phyloP scores from a whole-genome alignment of 2,113 vertebrate species.

The Nycticryphes semicollaris region DNA sequence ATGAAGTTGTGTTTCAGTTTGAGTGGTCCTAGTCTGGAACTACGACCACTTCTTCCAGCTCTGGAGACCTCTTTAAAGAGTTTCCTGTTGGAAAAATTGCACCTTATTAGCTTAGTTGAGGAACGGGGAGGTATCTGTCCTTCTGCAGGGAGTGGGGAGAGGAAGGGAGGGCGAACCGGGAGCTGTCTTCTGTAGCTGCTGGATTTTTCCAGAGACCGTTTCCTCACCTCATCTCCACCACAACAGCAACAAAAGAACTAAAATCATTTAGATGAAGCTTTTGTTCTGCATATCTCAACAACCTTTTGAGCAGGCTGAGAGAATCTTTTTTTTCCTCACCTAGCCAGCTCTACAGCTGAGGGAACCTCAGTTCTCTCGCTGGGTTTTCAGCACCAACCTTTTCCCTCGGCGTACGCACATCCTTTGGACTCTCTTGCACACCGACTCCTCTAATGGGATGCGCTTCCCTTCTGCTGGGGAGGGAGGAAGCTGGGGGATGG shows the following conservation, averaged over 20 bases:
- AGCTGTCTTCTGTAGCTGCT: conserved; percentile 3
- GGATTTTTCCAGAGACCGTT: neutral
- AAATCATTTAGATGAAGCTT: neutral
- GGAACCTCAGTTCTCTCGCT: neutral
- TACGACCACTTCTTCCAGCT: neutral
- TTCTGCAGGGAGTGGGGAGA: neutral
- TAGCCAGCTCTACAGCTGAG: neutral
- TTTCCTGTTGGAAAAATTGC: conserved; percentile 49
- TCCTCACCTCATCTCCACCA: neutral
- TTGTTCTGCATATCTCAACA: neutral
- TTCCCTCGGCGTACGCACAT: neutral
- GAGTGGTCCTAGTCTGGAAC: conserved; percentile 9
- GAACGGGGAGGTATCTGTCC: neutral
- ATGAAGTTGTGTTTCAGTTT: neutral
- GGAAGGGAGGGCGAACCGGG: neutral
- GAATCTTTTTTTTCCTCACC: neutral
- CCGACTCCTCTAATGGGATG: neutral
- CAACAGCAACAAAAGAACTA: neutral
- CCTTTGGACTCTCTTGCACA: neutral
- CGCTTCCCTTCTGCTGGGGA: neutral
- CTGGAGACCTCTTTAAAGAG: neutral
- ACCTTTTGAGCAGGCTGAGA: neutral
- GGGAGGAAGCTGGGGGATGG: neutral
- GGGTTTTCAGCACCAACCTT: neutral
- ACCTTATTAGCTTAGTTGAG: conserved; percentile 62